A percentile compares a stretch with the other conserved stretches of the same genome.
Evolutionary conservation across 1,140 invertebrate genomes (phyloP).

Genomic region (Zaprionus nigranus): DNA sequence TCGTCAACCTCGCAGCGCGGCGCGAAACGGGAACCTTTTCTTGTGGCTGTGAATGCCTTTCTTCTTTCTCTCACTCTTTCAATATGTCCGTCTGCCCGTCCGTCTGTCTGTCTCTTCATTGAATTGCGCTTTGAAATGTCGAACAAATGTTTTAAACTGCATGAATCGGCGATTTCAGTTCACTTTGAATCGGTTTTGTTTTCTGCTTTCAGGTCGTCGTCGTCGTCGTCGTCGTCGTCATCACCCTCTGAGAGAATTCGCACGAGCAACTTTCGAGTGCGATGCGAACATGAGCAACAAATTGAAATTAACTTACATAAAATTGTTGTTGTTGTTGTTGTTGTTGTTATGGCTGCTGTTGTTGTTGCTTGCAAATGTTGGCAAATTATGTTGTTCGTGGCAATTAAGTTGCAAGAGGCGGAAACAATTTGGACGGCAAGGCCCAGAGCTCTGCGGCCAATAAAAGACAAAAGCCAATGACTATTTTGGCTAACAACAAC

Average conservation of each 20-base stretch:
- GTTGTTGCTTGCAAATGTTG: slow-evolving; percentile 58
- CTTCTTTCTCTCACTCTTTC: slow-evolving; percentile 16
- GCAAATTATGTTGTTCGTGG: slow-evolving; percentile 77
- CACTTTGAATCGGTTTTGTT: slow-evolving; percentile 34
- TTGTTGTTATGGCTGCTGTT: slow-evolving; percentile 32
- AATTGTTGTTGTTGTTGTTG: slow-evolving; percentile 40
- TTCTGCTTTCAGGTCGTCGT: slow-evolving; percentile 8
- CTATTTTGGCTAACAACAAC: slow-evolving; percentile 57
- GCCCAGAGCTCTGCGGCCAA: slow-evolving; percentile 55
- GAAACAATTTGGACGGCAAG: slow-evolving; percentile 66
- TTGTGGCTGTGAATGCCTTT: slow-evolving; percentile 29
- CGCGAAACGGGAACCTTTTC: slow-evolving; percentile 56
- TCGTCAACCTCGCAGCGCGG: slow-evolving; percentile 63
- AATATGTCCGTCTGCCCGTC: slow-evolving; percentile 28
- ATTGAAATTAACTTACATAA: slow-evolving; percentile 79
- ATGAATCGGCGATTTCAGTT: slow-evolving; percentile 73
- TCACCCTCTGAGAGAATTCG: slow-evolving; percentile 52
- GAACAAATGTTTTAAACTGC: slow-evolving; percentile 83
- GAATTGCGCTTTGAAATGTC: slow-evolving; percentile 69
- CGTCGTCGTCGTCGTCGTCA: not conserved
- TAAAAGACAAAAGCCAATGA: slow-evolving; percentile 60
- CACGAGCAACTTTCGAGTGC: slow-evolving; percentile 31
- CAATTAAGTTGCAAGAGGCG: slow-evolving; percentile 79
- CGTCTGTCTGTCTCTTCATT: slow-evolving; percentile 45
- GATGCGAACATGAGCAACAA: slow-evolving; percentile 43